These are phyloP conservation scores for Sipha maydis DNA, from an alignment of 2,888 invertebrate genomes.

Conservation along the genomic window DNA sequence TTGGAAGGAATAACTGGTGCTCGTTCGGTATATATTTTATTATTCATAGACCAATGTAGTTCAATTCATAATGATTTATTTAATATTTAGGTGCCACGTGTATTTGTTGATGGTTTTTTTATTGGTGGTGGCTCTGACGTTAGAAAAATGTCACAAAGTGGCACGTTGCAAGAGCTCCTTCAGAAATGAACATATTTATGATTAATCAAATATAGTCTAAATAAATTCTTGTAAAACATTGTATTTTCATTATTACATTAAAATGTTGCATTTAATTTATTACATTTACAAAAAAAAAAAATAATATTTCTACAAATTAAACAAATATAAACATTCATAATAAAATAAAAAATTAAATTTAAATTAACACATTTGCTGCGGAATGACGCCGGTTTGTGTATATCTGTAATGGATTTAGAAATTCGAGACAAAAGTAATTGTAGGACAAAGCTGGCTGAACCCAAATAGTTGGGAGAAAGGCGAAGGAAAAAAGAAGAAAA, in stretches of 20 bases:
- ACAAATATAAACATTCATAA: background rate
- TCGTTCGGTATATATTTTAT: slow-evolving; percentile 69
- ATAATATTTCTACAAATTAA: too few species aligned
- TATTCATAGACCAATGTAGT: too few species aligned
- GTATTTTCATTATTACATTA: background rate
- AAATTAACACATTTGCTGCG: too few species aligned
- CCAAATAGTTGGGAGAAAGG: too few species aligned
- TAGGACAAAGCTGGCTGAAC: too few species aligned
- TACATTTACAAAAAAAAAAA: too few species aligned
- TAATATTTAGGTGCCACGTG: slow-evolving; percentile 84
- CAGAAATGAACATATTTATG: background rate
- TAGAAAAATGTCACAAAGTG: slow-evolving; percentile 77
- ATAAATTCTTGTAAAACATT: background rate
- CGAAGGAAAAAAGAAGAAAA: too few species aligned
- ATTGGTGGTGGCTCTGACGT: slow-evolving; percentile 94
- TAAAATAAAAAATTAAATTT: too few species aligned
- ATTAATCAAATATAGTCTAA: background rate
- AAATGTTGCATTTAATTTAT: background rate
- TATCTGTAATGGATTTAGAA: too few species aligned
- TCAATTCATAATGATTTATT: background rate
- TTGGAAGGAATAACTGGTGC: slow-evolving; percentile 84
- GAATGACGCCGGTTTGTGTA: too few species aligned
- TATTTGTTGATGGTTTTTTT: slow-evolving; percentile 90
- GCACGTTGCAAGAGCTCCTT: slow-evolving; percentile 71
- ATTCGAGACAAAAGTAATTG: too few species aligned